A percentile compares a stretch with the other conserved stretches of the same genome.
phyloP scores from a whole-genome alignment of 2,888 invertebrate genomes.

The Melanostoma mellinum region DNA sequence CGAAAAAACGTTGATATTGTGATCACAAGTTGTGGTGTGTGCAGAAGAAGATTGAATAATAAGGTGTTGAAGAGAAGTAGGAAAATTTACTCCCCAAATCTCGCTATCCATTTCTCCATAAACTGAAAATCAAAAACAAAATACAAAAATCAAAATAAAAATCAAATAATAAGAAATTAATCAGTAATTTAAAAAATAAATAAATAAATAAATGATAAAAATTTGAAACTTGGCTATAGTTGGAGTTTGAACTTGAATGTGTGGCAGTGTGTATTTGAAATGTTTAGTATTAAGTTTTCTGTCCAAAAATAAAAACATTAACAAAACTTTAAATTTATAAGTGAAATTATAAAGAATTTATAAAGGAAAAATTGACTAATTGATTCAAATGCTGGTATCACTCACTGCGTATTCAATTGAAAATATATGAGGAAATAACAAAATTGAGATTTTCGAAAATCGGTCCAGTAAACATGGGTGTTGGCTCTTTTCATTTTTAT shows the following conservation, averaged over 20 bases:
- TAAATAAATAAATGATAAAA: not conserved
- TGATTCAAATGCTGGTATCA: too few species aligned
- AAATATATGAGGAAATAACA: too few species aligned
- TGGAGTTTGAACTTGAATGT: constrained; percentile 51
- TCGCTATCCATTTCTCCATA: constrained; percentile 65
- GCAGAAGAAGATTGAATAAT: constrained; percentile 47
- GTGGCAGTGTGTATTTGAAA: constrained; percentile 58
- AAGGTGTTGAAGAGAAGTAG: constrained; percentile 25
- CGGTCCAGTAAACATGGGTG: too few species aligned
- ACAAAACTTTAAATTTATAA: not conserved
- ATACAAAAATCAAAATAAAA: constrained; percentile 22
- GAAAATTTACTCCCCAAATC: constrained; percentile 56
- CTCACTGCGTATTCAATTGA: too few species aligned
- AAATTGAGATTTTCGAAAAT: too few species aligned
- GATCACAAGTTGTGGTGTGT: constrained; percentile 63
- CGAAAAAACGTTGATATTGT: constrained; percentile 29
- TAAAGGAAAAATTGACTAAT: too few species aligned
- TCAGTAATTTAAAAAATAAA: constrained; percentile 3
- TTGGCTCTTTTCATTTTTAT: too few species aligned
- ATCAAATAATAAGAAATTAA: constrained; percentile 15
- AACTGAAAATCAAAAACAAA: constrained; percentile 61
- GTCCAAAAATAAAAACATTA: not conserved
- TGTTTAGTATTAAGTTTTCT: not conserved
- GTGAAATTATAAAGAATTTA: too few species aligned
- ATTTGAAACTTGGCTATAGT: constrained; percentile 33